These are phyloP conservation scores for Oreochromis niloticus DNA, from an alignment of 2,113 vertebrate genomes.

Conservation along the genomic window DNA sequence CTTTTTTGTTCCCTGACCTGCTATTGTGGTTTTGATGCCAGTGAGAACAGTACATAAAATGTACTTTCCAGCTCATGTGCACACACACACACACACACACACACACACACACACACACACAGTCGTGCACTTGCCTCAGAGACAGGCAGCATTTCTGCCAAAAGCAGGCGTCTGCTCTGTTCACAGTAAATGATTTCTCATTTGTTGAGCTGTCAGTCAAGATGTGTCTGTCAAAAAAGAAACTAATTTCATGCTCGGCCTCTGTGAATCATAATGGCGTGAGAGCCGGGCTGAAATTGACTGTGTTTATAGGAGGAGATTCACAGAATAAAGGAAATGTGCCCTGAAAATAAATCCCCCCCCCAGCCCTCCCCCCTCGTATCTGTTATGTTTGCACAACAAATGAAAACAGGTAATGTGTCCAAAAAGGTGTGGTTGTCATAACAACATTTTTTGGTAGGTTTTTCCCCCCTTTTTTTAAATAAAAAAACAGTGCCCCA, in stretches of 20 bases:
- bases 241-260: constrained; percentile 50
- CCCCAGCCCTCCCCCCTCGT: background rate
- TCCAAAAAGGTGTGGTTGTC: background rate
- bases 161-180: constrained; percentile 33
- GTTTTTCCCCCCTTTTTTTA: fast-evolving
- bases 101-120: background rate
- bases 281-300: constrained; percentile 25
- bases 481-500: background rate
- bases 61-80: background rate
- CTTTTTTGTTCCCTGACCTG: background rate
- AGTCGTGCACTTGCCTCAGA: background rate
- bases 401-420: background rate
- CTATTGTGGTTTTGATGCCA: background rate
- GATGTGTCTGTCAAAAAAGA: constrained; percentile 39
- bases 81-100: background rate
- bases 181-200: constrained; percentile 68
- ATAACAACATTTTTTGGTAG: constrained; percentile 7
- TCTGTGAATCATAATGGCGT: constrained; percentile 48
- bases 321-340: constrained; percentile 18
- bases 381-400: background rate
- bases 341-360: constrained; percentile 9
- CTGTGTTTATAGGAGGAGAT: constrained; percentile 13
- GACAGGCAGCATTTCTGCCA: constrained; percentile 34
- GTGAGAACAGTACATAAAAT: constrained; percentile 10
- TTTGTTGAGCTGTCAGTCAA: constrained; percentile 67